These are phyloP conservation scores for Vidua chalybeata DNA, from an alignment of 2,113 vertebrate genomes.

Conservation along the genomic window DNA sequence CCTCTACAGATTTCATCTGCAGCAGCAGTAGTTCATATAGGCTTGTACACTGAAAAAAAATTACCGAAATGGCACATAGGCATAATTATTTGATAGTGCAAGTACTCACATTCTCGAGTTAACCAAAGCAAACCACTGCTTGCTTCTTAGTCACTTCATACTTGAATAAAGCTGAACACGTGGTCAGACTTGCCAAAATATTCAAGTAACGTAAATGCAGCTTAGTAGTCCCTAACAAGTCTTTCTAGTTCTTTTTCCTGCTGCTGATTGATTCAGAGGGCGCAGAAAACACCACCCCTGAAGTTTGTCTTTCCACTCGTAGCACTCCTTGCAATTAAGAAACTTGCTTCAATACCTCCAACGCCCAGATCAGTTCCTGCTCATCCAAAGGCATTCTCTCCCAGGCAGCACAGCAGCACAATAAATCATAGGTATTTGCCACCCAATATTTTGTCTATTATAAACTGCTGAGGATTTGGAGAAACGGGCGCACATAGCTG, in stretches of 20 bases:
- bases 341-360: conserved; percentile 29
- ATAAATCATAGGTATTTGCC: conserved; percentile 31
- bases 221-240: conserved; percentile 15
- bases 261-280: conserved; percentile 34
- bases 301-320: conserved; percentile 25
- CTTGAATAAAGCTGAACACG: conserved; percentile 29
- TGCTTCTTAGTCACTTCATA: conserved; percentile 27
- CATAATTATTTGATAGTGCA: conserved; percentile 22
- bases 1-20: not conserved
- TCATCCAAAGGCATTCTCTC: conserved; percentile 31
- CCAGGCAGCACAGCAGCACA: not conserved
- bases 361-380: conserved; percentile 30
- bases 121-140: conserved; percentile 19
- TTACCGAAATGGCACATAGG: not conserved
- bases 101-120: conserved; percentile 55
- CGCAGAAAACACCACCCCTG: conserved; percentile 41
- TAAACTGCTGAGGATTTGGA: conserved; percentile 37
- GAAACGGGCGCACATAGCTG: not conserved
- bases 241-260: conserved; percentile 40
- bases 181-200: not conserved
- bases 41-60: not conserved
- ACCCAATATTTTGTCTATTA: conserved; percentile 37
- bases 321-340: conserved; percentile 31
- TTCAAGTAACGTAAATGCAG: not conserved
- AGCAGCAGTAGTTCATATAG: not conserved